phyloP scores from a whole-genome alignment of 2,888 invertebrate species.

The Lasius fuliginosus region DNA sequence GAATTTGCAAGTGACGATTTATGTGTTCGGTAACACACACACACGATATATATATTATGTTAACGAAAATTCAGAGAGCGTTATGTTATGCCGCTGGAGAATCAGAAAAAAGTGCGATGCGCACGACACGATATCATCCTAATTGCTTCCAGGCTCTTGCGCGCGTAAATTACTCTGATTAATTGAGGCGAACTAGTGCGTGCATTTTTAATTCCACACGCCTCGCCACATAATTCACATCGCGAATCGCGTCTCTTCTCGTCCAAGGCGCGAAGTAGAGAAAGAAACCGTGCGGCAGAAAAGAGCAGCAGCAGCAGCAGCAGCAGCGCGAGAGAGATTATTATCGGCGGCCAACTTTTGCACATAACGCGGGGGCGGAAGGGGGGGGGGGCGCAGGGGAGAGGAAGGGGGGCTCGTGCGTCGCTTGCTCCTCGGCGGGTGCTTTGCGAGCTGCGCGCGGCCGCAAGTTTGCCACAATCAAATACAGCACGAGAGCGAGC shows the following conservation, averaged over 20 bases:
- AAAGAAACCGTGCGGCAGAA: slow-evolving; percentile 33
- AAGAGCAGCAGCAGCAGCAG: slow-evolving; percentile 10
- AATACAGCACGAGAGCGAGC: slow-evolving; percentile 50
- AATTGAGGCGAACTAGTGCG: slow-evolving; percentile 60
- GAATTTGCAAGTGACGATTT: slow-evolving; percentile 12
- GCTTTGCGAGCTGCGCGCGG: slow-evolving; percentile 40
- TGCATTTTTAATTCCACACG: slow-evolving; percentile 53
- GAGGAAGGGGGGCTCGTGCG: slow-evolving; percentile 11
- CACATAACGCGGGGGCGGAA: slow-evolving; percentile 22
- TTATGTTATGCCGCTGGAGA: slow-evolving; percentile 9
- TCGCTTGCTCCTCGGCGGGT: slow-evolving; percentile 36
- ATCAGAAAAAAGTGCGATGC: slow-evolving; percentile 37
- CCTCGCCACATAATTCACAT: slow-evolving; percentile 58
- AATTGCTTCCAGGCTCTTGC: slow-evolving; percentile 64
- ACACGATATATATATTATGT: background rate
- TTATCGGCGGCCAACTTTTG: slow-evolving; percentile 58
- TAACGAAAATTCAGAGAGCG: slow-evolving; percentile 30
- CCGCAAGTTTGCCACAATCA: slow-evolving; percentile 51
- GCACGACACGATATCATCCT: slow-evolving; percentile 58
- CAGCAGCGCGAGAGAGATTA: slow-evolving; percentile 31
- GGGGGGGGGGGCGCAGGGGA: too few relatives aligned
- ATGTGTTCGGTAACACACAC: background rate
- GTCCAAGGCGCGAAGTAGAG: slow-evolving; percentile 40
- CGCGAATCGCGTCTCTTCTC: slow-evolving; percentile 40
- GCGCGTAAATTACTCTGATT: slow-evolving; percentile 65